These are phyloP conservation scores for Australoheros scitulus DNA, from an alignment of 2,113 vertebrate genomes.

Conservation along the genomic window DNA sequence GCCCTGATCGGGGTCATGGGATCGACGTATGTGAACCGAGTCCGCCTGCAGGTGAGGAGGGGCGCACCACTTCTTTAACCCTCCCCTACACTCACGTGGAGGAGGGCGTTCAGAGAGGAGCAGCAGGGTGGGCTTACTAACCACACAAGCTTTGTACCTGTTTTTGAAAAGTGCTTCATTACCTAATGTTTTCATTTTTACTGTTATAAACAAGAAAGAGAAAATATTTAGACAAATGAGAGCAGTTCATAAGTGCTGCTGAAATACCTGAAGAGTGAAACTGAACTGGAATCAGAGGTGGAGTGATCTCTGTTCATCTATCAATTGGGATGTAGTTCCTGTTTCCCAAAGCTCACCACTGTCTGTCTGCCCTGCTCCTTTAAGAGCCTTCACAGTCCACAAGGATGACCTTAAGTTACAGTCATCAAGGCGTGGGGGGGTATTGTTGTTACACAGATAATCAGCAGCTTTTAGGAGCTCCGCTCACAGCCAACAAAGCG, in stretches of 20 bases:
- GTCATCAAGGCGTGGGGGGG: no score
- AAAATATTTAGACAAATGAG: neutral
- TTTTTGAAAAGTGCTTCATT: neutral
- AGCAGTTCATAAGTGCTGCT: neutral
- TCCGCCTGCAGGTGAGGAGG: slow-evolving; percentile 86
- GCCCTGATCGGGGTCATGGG: slow-evolving; percentile 95
- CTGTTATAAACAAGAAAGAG: neutral
- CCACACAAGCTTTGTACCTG: no score
- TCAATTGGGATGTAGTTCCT: neutral
- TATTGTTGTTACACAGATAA: no score
- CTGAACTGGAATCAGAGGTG: neutral
- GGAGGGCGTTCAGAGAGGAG: no score
- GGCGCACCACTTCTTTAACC: rapidly evolving
- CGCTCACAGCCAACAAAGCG: no score
- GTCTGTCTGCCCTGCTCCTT: neutral
- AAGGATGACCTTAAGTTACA: no score
- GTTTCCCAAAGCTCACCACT: neutral
- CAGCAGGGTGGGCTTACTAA: neutral
- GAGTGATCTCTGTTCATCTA: neutral
- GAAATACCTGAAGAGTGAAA: neutral
- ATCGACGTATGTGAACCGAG: slow-evolving; percentile 94
- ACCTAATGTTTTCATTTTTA: neutral
- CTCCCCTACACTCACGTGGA: neutral
- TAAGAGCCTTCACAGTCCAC: neutral
- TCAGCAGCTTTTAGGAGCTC: no score